Evolutionary conservation across 2,797 vertebrate species (phyloP).

Genomic region (Nannoperca obscura): DNA sequence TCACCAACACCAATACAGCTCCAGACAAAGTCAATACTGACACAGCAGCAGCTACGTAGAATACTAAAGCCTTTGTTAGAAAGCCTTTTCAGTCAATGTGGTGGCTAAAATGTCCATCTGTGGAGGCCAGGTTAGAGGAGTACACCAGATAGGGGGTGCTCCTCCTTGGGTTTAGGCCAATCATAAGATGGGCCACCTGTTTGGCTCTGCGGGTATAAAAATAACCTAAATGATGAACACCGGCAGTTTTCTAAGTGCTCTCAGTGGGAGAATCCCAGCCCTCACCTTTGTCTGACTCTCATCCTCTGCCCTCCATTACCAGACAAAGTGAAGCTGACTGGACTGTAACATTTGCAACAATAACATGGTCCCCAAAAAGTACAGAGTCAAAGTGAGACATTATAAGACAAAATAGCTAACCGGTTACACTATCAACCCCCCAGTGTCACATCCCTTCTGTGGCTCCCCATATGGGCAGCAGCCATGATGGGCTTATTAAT

Average conservation of each 20-base stretch:
- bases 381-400: slow-evolving; percentile 26
- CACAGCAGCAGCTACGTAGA: slow-evolving; percentile 52
- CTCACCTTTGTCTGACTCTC: slow-evolving; percentile 20
- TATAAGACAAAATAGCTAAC: slow-evolving; percentile 59
- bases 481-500: slow-evolving; percentile 76
- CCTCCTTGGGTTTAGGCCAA: slow-evolving; percentile 26
- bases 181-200: slow-evolving; percentile 40
- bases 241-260: slow-evolving; percentile 23
- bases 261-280: slow-evolving; percentile 17
- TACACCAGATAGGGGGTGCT: slow-evolving; percentile 8
- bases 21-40: slow-evolving; percentile 73
- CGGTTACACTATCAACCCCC: slow-evolving; percentile 28
- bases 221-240: slow-evolving; percentile 40
- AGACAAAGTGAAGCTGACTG: slow-evolving; percentile 40
- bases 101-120: slow-evolving; percentile 27
- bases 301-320: slow-evolving; percentile 30
- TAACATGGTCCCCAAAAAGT: slow-evolving; percentile 31
- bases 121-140: slow-evolving; percentile 17
- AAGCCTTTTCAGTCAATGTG: slow-evolving; percentile 41
- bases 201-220: slow-evolving; percentile 33
- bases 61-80: slow-evolving; percentile 42
- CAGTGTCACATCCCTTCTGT: slow-evolving; percentile 43
- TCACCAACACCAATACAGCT: slow-evolving; percentile 64
- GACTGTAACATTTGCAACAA: slow-evolving; percentile 49
- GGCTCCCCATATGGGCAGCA: slow-evolving; percentile 59